A percentile compares a stretch with the other conserved stretches of the same genome.
Conservation (phyloP, 2,113 vertebrate genomes). For the Rallus limicola region DNA sequence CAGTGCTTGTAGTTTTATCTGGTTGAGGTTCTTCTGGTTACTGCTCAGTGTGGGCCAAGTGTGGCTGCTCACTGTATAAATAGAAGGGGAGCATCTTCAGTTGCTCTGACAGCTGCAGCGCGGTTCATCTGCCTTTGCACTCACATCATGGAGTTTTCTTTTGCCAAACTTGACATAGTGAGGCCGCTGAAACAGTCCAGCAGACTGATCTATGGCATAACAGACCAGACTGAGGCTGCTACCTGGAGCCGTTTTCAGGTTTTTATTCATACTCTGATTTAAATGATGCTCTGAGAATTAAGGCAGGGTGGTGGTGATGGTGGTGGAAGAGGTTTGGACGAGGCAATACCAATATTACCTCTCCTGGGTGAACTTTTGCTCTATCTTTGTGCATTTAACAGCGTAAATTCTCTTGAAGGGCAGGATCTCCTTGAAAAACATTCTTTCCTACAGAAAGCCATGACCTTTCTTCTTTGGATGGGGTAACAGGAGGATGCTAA, state of each 20-base stretch:
- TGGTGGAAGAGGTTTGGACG: neutral
- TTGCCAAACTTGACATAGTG: neutral
- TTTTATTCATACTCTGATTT: neutral
- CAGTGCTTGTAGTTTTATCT: neutral
- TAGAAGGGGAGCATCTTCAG: neutral
- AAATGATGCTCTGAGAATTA: neutral
- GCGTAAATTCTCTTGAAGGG: neutral
- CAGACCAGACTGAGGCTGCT: neutral
- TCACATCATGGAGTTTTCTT: neutral
- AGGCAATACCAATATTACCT: neutral
- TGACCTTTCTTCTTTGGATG: neutral
- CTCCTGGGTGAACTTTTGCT: neutral
- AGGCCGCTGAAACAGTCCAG: neutral
- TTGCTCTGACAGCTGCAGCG: neutral
- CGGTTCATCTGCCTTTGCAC: accelerated
- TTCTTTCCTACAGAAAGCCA: neutral
- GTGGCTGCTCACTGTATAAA: neutral
- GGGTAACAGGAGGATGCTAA: neutral
- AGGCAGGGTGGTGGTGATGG: neutral
- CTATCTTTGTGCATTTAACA: neutral
- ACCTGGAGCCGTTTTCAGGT: neutral
- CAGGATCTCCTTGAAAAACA: neutral
- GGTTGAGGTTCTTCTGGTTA: neutral
- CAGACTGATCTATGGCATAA: neutral
- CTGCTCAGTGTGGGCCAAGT: neutral